Evolutionary conservation across 2,888 invertebrate genomes (phyloP).

Genomic region (Cephus nigrinus): DNA sequence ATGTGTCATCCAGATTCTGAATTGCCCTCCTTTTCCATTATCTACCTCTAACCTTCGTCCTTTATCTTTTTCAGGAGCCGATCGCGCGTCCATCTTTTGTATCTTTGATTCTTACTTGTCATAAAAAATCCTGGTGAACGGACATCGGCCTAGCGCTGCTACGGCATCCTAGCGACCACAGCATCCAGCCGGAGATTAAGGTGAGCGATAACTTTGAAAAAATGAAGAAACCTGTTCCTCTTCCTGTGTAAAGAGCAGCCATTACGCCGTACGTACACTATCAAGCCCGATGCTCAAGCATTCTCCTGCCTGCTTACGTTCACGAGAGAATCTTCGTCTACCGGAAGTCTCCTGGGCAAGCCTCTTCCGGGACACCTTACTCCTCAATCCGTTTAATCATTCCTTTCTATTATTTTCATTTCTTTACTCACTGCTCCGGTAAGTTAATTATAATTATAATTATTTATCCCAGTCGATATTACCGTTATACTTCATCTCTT

Average conservation of each 20-base stretch:
- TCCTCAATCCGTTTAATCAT: background rate
- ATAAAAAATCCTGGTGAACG: background rate
- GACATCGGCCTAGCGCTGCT: background rate
- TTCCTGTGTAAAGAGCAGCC: constrained; percentile 53
- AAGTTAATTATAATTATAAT: background rate
- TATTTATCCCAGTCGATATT: background rate
- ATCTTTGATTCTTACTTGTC: background rate
- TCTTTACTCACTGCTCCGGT: background rate
- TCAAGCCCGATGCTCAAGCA: background rate
- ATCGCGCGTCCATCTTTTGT: background rate
- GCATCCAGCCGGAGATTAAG: constrained; percentile 43
- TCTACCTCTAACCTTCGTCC: background rate
- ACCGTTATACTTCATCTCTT: constrained; percentile 12
- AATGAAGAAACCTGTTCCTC: constrained; percentile 59
- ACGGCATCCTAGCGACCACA: constrained; percentile 9
- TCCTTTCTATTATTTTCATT: background rate
- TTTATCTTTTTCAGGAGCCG: background rate
- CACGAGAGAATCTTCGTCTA: background rate
- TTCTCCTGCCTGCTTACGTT: constrained; percentile 36
- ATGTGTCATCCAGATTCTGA: background rate
- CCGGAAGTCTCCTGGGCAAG: background rate
- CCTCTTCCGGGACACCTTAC: background rate
- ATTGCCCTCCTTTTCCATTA: background rate
- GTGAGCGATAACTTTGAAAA: constrained; percentile 54
- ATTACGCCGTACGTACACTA: constrained; percentile 36